Evolutionary conservation across 2,888 invertebrate species (phyloP).

Genomic region (Aspidiotus destructor): DNA sequence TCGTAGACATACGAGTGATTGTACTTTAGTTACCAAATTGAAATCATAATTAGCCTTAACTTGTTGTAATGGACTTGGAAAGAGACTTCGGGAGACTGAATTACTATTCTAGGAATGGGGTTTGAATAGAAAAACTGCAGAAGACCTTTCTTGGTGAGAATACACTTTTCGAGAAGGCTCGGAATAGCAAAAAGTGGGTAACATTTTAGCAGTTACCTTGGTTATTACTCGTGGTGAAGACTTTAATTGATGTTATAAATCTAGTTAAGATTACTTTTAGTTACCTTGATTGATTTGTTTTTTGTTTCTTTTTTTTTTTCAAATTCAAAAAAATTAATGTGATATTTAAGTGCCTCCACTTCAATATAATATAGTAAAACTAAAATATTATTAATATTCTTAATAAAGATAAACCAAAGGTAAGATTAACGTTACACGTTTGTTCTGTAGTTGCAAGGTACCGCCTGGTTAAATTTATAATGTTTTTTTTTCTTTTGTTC

Average conservation of each 20-base stretch:
- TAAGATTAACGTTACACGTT: slow-evolving; percentile 4
- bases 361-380: slow-evolving; percentile 15
- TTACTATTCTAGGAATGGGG: no score
- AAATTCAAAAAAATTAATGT: slow-evolving; percentile 20
- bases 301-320: not conserved
- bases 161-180: no score
- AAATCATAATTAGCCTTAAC: no score
- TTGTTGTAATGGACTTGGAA: no score
- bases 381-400: slow-evolving; percentile 3
- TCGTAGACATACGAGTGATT: no score
- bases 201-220: not conserved
- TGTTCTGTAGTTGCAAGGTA: slow-evolving; percentile 3
- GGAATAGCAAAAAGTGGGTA: no score
- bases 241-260: slow-evolving; percentile 7
- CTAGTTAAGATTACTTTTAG: slow-evolving; percentile 10
- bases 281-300: slow-evolving; percentile 27
- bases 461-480: no score
- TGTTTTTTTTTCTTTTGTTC: no score
- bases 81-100: no score
- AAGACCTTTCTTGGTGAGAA: no score
- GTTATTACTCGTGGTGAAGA: not conserved
- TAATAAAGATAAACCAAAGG: slow-evolving; percentile 8
- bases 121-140: no score
- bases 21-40: no score
- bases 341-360: slow-evolving; percentile 32